A percentile compares a stretch with the other conserved stretches of the same genome.
Conservation (phyloP, 2,113 vertebrate genomes). For the Hydrochoerus hydrochaeris region DNA sequence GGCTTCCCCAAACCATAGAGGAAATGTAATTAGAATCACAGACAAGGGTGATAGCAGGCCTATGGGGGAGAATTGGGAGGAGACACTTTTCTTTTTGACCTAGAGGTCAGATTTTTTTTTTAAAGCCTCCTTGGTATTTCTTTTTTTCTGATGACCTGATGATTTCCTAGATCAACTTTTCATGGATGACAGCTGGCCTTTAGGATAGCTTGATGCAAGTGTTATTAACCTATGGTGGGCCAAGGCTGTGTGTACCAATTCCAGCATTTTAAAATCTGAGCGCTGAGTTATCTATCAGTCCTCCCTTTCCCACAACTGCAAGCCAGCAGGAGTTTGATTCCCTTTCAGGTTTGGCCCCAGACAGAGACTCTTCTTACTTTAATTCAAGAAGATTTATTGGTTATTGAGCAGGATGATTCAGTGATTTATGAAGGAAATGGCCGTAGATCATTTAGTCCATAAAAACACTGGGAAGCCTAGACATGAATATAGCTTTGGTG, state of each 20-base stretch:
- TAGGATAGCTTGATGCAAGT: background rate
- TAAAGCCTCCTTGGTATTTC: background rate
- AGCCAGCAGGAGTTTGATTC: slow-evolving; percentile 19
- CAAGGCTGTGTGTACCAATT: background rate
- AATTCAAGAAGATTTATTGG: slow-evolving; percentile 48
- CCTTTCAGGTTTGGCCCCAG: background rate
- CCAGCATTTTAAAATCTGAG: slow-evolving; percentile 7
- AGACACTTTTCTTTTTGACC: slow-evolving; percentile 25
- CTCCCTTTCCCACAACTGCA: background rate
- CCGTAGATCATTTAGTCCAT: slow-evolving; percentile 27
- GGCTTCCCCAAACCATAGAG: background rate
- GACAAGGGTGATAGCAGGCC: background rate
- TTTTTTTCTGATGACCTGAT: background rate
- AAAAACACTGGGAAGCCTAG: slow-evolving; percentile 41
- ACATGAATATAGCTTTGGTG: slow-evolving; percentile 43
- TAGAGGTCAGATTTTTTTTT: background rate
- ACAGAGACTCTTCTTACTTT: background rate
- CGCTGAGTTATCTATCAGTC: slow-evolving; percentile 52
- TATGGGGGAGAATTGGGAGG: background rate
- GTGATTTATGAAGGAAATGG: slow-evolving; percentile 18
- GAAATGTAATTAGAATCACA: background rate
- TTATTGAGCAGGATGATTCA: slow-evolving; percentile 27
- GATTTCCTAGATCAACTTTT: slow-evolving; percentile 19
- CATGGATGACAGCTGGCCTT: background rate
- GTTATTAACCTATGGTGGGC: background rate